A percentile compares a stretch with the other conserved stretches of the same genome.
Evolutionary conservation across 2,797 vertebrate genomes (phyloP).

Genomic region (Enteromius viviparus): DNA sequence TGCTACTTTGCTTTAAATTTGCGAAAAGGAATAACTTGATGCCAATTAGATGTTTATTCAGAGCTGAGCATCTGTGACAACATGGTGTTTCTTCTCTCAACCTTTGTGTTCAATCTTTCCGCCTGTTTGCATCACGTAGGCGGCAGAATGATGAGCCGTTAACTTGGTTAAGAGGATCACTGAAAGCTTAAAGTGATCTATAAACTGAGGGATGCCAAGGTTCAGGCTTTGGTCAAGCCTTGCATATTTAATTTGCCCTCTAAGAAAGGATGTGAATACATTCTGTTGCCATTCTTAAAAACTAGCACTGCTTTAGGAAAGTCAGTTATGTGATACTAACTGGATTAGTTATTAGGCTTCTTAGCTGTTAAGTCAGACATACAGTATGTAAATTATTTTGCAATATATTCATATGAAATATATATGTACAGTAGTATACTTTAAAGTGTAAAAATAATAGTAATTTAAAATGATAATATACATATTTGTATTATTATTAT

Average conservation of each 20-base stretch:
- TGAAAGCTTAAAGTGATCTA: conserved; percentile 58
- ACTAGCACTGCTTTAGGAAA: not conserved
- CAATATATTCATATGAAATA: not conserved
- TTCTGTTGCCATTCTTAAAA: conserved; percentile 15
- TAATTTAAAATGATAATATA: not conserved
- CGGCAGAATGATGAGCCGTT: conserved; percentile 55
- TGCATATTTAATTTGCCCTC: conserved; percentile 56
- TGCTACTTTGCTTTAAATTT: not conserved
- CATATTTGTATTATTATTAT: not conserved
- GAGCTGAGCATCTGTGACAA: not conserved
- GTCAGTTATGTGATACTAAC: not conserved
- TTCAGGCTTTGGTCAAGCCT: conserved; percentile 51
- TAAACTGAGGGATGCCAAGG: conserved; percentile 52
- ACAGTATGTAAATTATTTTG: not conserved
- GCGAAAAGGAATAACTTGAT: not conserved
- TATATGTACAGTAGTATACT: not conserved
- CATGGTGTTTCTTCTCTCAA: not conserved
- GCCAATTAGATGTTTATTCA: conserved; percentile 10
- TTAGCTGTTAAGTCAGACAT: not conserved
- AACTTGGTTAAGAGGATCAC: conserved; percentile 61
- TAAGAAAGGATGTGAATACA: conserved; percentile 33
- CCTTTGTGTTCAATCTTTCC: conserved; percentile 18
- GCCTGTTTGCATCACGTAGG: conserved; percentile 31
- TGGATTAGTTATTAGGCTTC: not conserved
- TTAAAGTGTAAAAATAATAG: not conserved